These are phyloP conservation scores for Cliona cf. orientalis DNA, from an alignment of 37 sponge, comb jelly and placozoan species.

Conservation along the genomic window DNA sequence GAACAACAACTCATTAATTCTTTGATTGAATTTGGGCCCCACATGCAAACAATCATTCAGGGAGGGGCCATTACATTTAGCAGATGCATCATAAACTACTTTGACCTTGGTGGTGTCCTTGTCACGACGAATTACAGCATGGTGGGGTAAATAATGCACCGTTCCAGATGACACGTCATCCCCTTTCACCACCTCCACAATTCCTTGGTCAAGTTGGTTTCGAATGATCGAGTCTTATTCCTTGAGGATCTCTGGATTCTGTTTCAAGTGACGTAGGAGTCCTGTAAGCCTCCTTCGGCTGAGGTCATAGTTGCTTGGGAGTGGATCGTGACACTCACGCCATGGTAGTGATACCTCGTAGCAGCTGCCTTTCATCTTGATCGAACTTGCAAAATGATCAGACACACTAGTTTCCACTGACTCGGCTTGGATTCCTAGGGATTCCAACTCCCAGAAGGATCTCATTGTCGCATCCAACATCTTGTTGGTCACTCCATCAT, in stretches of 20 bases:
- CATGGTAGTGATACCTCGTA: slow-evolving; percentile 44
- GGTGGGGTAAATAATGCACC: slow-evolving; percentile 25
- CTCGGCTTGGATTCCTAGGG: neutral
- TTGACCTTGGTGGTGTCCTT: slow-evolving; percentile 27
- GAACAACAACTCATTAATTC: slow-evolving; percentile 12
- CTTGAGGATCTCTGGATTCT: slow-evolving; percentile 10
- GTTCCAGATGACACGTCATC: neutral
- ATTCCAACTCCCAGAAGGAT: slow-evolving; percentile 24
- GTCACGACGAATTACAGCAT: slow-evolving; percentile 25
- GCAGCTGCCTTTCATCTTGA: slow-evolving; percentile 3
- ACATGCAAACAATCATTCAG: slow-evolving; percentile 31
- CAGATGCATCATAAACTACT: too few relatives aligned
- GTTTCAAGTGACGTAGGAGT: slow-evolving; percentile 22
- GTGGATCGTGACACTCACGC: slow-evolving; percentile 38
- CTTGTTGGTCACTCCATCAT: neutral
- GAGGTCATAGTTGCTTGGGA: slow-evolving; percentile 22
- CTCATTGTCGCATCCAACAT: neutral
- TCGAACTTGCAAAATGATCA: slow-evolving; percentile 1
- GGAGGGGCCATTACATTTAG: slow-evolving; percentile 23
- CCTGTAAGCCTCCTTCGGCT: slow-evolving; percentile 5
- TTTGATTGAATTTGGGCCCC: slow-evolving; percentile 37
- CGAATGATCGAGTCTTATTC: slow-evolving; percentile 32
- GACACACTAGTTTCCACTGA: neutral
- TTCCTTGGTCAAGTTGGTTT: slow-evolving; percentile 7
- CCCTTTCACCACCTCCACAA: slow-evolving; percentile 26